Percentiles rank a stretch among this genome's conserved stretches.
phyloP scores from a whole-genome alignment of 2,888 invertebrate species.

The Dorcus hopei region DNA sequence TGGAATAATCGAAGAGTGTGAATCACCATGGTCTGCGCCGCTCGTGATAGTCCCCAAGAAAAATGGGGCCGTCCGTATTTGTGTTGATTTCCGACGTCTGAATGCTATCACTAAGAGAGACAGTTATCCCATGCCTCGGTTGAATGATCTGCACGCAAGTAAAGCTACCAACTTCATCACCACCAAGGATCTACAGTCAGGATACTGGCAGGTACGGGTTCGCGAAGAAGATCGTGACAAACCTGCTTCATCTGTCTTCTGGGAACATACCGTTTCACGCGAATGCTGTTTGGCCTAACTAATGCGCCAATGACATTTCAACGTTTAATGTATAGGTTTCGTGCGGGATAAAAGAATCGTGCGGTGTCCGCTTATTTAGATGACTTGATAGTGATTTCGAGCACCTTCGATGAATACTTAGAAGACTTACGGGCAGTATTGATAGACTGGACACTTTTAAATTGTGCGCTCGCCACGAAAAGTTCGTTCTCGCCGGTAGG shows the following conservation, averaged over 20 bases:
- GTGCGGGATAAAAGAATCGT: conserved; percentile 21
- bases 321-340: conserved; percentile 27
- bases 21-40: conserved; percentile 41
- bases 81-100: conserved; percentile 38
- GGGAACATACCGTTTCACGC: conserved; percentile 23
- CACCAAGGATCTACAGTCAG: conserved; percentile 39
- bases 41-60: conserved; percentile 39
- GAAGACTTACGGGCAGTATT: conserved; percentile 22
- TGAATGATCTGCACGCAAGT: conserved; percentile 42
- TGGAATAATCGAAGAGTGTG: conserved; percentile 41
- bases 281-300: conserved; percentile 31
- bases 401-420: conserved; percentile 26
- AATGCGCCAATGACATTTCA: conserved; percentile 32
- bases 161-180: conserved; percentile 28
- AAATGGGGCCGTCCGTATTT: conserved; percentile 33
- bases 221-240: conserved; percentile 39
- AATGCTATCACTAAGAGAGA: conserved; percentile 25
- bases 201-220: conserved; percentile 40
- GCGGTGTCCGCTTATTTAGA: conserved; percentile 14
- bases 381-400: conserved; percentile 29
- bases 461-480: conserved; percentile 23
- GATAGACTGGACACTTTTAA: conserved; percentile 17
- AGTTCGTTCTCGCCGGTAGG: conserved; percentile 24
- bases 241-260: conserved; percentile 33
- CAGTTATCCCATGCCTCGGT: conserved; percentile 41